Evolutionary conservation across 2,888 invertebrate genomes (phyloP).

Genomic region (Caenorhabditis virilis): DNA sequence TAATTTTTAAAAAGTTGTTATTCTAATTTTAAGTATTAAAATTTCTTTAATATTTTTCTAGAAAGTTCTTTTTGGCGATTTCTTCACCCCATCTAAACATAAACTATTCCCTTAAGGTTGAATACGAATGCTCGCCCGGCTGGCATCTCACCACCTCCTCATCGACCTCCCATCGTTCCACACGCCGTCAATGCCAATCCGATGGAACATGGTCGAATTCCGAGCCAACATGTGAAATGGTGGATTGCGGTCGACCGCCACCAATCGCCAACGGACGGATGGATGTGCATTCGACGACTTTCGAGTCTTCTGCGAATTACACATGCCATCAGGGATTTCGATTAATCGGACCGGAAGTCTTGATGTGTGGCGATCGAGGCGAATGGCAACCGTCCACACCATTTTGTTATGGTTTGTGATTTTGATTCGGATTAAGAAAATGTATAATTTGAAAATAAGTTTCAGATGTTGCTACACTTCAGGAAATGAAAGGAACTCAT

Average conservation of each 20-base stretch:
- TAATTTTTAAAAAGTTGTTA: too few relatives aligned
- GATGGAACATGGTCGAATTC: constrained; percentile 52
- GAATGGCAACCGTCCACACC: constrained; percentile 57
- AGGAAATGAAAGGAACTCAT: constrained; percentile 43
- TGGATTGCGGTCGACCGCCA: constrained; percentile 53
- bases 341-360: constrained; percentile 53
- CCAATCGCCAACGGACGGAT: constrained; percentile 51
- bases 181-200: constrained; percentile 44
- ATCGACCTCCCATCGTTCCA: constrained; percentile 25
- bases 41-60: too few relatives aligned
- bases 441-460: constrained; percentile 1
- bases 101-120: too few relatives aligned
- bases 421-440: not conserved
- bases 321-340: constrained; percentile 54
- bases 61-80: too few relatives aligned
- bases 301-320: constrained; percentile 51
- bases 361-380: constrained; percentile 51
- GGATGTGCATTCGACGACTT: constrained; percentile 39
- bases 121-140: constrained; percentile 54
- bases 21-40: too few relatives aligned
- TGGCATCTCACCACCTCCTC: constrained; percentile 34
- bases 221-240: constrained; percentile 44
- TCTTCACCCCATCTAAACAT: too few relatives aligned
- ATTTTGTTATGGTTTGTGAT: constrained; percentile 56
- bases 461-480: constrained; percentile 53